phyloP scores from a whole-genome alignment of 2,113 vertebrate genomes.

The Ailurus styani region DNA sequence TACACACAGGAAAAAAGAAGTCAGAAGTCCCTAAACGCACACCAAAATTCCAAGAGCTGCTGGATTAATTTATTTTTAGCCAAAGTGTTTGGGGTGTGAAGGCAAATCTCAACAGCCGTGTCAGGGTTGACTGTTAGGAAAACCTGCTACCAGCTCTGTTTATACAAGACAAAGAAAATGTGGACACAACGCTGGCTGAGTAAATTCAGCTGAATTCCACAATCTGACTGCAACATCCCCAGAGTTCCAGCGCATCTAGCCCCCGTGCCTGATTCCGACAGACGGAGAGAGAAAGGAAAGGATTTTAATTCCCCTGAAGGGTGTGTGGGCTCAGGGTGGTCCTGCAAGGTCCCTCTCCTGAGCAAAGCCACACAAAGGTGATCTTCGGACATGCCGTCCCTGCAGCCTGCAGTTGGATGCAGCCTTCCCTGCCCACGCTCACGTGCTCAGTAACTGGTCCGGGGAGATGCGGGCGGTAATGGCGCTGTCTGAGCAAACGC shows the following conservation, averaged over 20 bases:
- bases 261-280: accelerated
- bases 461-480: accelerated
- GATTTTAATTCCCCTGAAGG: neutral
- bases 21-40: no score
- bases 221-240: accelerated
- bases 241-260: accelerated
- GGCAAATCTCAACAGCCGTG: neutral
- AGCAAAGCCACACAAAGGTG: accelerated
- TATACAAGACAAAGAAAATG: neutral
- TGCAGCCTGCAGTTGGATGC: no score
- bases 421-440: neutral
- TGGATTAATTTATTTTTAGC: no score
- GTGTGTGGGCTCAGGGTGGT: neutral
- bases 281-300: neutral
- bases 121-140: neutral
- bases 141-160: neutral
- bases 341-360: neutral
- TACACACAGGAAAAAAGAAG: neutral
- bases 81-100: neutral
- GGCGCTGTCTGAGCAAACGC: accelerated
- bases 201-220: neutral
- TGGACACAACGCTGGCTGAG: accelerated
- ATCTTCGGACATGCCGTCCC: accelerated
- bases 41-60: neutral
- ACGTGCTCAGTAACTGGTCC: neutral